Evolutionary conservation across 2,888 invertebrate genomes (phyloP), one percentile per base, ranked within the genome.

Genomic region (Yponomeuta plumbellus): DNA sequence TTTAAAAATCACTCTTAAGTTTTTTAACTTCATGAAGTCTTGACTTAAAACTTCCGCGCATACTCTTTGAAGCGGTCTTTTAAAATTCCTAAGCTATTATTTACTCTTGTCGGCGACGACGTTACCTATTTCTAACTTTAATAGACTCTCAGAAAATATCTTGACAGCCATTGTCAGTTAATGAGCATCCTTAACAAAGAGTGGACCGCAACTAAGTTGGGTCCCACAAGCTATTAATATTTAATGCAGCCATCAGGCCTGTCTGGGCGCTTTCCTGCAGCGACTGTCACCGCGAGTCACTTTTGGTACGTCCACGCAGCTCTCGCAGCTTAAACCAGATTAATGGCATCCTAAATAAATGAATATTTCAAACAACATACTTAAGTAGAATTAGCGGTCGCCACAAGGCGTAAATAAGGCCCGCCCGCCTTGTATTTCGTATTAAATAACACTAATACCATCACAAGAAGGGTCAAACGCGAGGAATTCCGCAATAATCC

Each of bases 361-460:
- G 66, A 39, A 21, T 59, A 20, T 68, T 52, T 66, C 20, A 62
- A 59, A 70, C 67, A 68, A 70, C 70, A 67, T 67, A 64, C 68
- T 63, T 68, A 68, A 74, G 69, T 71, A 67, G 72, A 76, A 75
- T 72, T 72, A 80, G 75, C 74, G 72, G 75, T 77, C 75, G 75
- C 70, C 71, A 70, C 72, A 71, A 72, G 72, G 74, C 73, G 78
- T 80, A 76, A 79, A 77, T 79, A 79, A 80, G 76, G 78, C 75
- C 76, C 73, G 79, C 26, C 64, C 17, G 74, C 78, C 75, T 76
- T 78, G 76, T 74, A 73, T 77, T 76, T 34, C 71, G 77, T 80
- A 83, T 84, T 83, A 84, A 80, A 80, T 78, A 78, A 78, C 79
- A 79, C 76, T 78, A 75, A 77, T 75, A 73, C 70, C 71, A 39